Conservation (phyloP, 92 coral and sea anemone genomes). For the Isaurus tuberculatus region DNA sequence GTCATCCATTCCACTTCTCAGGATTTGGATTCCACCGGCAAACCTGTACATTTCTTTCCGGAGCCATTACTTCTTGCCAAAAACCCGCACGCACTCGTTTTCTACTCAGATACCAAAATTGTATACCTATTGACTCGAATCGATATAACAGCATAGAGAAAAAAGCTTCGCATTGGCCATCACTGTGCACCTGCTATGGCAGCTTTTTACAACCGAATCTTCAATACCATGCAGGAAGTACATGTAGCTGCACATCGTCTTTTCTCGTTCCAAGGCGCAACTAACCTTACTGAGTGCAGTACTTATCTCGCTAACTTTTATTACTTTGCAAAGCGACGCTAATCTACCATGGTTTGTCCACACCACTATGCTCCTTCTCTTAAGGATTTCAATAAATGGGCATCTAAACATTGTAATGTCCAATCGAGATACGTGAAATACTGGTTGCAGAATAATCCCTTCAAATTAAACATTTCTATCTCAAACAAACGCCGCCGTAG, state of each 20-base stretch:
- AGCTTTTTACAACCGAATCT: background rate
- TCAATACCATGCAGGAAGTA: background rate
- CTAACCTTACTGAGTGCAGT: background rate
- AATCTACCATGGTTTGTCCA: constrained; percentile 20
- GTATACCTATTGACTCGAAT: background rate
- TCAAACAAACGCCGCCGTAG: background rate
- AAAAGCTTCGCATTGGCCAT: background rate
- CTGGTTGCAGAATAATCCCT: background rate
- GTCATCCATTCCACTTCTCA: background rate
- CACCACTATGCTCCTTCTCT: constrained; percentile 16
- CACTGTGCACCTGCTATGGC: background rate
- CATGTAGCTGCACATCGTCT: constrained; percentile 27
- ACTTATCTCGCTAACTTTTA: background rate
- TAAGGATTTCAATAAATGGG: too few species aligned
- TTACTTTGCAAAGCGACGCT: background rate
- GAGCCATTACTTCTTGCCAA: constrained; percentile 23
- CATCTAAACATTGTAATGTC: background rate
- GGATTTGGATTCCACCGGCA: constrained; percentile 44
- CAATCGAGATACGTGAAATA: background rate
- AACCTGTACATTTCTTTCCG: too few species aligned
- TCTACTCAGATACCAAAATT: constrained; percentile 40
- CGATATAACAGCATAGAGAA: background rate
- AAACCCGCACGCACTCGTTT: constrained; percentile 35
- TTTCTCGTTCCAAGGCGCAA: constrained; percentile 28
- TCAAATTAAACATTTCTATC: background rate